phyloP scores from a whole-genome alignment of 2,797 vertebrate species.

The Anas georgica region DNA sequence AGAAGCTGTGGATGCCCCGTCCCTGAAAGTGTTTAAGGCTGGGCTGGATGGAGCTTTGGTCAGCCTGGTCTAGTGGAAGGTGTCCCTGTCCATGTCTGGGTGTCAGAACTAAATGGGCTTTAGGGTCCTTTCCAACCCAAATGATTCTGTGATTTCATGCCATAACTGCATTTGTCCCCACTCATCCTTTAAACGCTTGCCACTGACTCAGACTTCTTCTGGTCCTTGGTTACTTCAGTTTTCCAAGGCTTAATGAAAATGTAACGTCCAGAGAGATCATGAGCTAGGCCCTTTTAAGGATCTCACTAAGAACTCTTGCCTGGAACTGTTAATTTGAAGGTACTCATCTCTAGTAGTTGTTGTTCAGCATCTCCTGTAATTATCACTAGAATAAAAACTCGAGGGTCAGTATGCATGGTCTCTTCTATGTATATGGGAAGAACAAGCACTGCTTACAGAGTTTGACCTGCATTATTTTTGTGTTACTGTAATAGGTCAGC shows the following conservation, averaged over 20 bases:
- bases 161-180: rapidly evolving
- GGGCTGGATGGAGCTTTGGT: too few species aligned
- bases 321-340: neutral
- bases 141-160: too few species aligned
- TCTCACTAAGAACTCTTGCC: neutral
- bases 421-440: neutral
- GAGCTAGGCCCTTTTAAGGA: neutral
- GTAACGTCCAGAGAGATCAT: neutral
- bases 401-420: neutral
- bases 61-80: too few species aligned
- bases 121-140: too few species aligned
- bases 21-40: too few species aligned
- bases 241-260: neutral
- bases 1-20: too few species aligned
- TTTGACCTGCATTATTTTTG: neutral
- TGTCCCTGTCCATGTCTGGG: too few species aligned
- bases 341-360: neutral
- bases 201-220: neutral
- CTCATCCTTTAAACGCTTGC: too few species aligned
- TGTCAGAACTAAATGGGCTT: too few species aligned
- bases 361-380: neutral
- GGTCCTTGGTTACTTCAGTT: neutral
- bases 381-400: neutral
- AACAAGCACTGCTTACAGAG: neutral
- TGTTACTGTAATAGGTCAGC: neutral